These are phyloP conservation scores for Phyllotis vaccarum DNA, from an alignment of 2,797 vertebrate genomes.

Conservation along the genomic window DNA sequence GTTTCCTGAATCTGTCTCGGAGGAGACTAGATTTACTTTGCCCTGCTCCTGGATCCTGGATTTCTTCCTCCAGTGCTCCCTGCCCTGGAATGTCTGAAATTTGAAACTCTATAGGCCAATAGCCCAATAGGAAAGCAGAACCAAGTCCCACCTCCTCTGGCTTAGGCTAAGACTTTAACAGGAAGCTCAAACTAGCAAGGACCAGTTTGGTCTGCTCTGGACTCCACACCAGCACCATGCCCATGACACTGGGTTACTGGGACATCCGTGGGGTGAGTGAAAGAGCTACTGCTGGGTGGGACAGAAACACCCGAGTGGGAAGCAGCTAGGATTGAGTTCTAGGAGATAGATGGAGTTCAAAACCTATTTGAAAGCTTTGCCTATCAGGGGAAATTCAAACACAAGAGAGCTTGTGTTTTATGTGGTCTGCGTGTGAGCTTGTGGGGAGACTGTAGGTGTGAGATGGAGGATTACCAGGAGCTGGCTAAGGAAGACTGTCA, in stretches of 20 bases:
- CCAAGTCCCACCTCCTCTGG: not conserved
- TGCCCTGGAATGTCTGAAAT: not conserved
- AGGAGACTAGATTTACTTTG: too few species aligned
- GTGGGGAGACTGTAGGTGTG: not conserved
- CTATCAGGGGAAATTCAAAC: not conserved
- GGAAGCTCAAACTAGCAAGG: not conserved
- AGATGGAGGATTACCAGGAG: not conserved
- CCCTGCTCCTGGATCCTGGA: not conserved
- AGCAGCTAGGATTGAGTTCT: not conserved
- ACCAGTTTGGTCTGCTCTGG: fast-evolving
- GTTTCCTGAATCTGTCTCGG: not conserved
- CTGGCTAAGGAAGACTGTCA: not conserved
- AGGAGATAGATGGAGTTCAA: not conserved
- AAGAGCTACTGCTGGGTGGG: not conserved
- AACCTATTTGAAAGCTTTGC: not conserved
- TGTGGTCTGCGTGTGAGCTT: not conserved
- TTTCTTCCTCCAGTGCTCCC: not conserved
- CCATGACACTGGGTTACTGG: slow-evolving; percentile 92
- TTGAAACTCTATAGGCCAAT: not conserved
- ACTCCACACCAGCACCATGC: slow-evolving; percentile 77
- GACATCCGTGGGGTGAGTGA: slow-evolving; percentile 92
- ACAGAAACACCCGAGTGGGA: too few species aligned
- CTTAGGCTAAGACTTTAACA: not conserved
- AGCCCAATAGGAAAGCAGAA: not conserved
- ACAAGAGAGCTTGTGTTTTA: too few species aligned